These are phyloP conservation scores for Bemisia tabaci DNA, from an alignment of 1,140 invertebrate genomes.

Conservation along the genomic window DNA sequence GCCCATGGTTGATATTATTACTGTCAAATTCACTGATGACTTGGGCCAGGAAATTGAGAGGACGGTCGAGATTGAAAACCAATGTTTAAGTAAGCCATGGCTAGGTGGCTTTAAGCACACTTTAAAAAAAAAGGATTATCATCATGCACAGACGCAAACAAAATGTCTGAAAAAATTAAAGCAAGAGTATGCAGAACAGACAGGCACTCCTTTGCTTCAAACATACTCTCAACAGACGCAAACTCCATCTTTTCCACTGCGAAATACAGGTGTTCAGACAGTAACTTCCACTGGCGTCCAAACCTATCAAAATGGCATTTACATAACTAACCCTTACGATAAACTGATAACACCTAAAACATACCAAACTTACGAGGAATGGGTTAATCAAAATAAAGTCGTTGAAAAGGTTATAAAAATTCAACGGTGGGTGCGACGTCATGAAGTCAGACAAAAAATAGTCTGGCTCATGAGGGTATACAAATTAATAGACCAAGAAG, in stretches of 20 bases:
- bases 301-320: conserved; percentile 4
- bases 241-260: conserved; percentile 10
- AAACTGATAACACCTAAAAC: conserved; percentile 10
- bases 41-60: conserved; percentile 9
- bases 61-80: conserved; percentile 19
- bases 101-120: conserved; percentile 18
- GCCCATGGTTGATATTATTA: conserved; percentile 20
- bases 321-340: conserved; percentile 7
- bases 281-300: conserved; percentile 9
- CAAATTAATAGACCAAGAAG: conserved; percentile 1
- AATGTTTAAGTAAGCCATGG: conserved; percentile 15
- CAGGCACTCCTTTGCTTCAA: background rate
- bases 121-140: conserved; percentile 13
- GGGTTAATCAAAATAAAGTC: conserved; percentile 10
- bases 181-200: background rate
- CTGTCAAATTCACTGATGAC: conserved; percentile 11
- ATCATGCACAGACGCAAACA: conserved; percentile 18
- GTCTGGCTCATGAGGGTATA: conserved; percentile 5
- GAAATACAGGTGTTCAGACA: conserved; percentile 8
- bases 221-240: background rate
- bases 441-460: background rate
- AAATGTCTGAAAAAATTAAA: background rate
- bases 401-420: conserved; percentile 10
- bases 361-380: conserved; percentile 13
- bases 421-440: conserved; percentile 4